Evolutionary conservation across 1,140 invertebrate genomes (phyloP).

Genomic region (Adelges cooleyi): DNA sequence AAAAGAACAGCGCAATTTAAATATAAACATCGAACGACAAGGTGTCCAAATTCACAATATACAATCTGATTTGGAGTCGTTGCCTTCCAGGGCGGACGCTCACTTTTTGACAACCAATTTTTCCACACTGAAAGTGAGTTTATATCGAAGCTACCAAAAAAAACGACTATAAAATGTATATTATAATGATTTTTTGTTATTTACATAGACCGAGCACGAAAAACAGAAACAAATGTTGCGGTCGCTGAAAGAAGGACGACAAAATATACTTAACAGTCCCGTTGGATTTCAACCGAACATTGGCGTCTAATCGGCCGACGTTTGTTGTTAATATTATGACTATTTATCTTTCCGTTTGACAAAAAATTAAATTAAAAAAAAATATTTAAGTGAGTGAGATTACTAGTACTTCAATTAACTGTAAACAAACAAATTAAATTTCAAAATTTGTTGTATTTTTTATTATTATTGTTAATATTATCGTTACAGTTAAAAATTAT

Average conservation of each 20-base stretch:
- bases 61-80: neutral
- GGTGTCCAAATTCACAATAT: conserved; percentile 19
- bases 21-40: conserved; percentile 19
- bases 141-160: neutral
- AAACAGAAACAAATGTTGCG: conserved; percentile 39
- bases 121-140: conserved; percentile 24
- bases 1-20: conserved; percentile 10
- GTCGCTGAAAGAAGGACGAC: conserved; percentile 40
- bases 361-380: no score
- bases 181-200: neutral
- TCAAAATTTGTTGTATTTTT: no score
- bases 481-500: no score
- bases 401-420: no score
- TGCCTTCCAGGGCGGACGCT: conserved; percentile 2
- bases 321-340: conserved; percentile 3
- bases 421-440: no score
- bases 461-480: no score
- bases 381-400: neutral
- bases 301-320: conserved; percentile 28
- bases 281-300: conserved; percentile 31
- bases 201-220: conserved; percentile 39
- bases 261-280: neutral
- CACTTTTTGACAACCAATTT: conserved; percentile 5
- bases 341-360: neutral
- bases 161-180: neutral